Base-by-base conservation (phyloP, 2,797 vertebrate genomes). In the Mus caroli region DNA sequence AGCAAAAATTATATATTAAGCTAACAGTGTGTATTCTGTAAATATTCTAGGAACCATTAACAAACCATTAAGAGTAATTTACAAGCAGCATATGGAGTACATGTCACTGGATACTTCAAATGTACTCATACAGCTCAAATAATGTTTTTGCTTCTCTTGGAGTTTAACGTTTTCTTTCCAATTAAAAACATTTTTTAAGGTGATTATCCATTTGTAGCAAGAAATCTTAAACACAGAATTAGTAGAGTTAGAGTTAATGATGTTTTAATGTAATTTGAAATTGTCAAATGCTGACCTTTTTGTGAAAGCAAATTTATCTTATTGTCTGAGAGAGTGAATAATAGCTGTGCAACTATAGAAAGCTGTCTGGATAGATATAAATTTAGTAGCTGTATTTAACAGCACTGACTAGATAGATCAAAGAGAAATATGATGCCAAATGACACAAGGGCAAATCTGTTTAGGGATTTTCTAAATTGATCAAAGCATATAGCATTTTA, bases 401-500 rank as follows among this genome's bases (percentile, higher is more conserved):
- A 96, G 8, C 8, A 90, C 22, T 28, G 34, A 92, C 10, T 84
- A 90, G 69, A 94, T 94, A 96, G 22, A 86, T 58, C 54, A 82
- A 71, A 37, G 76, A 69, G 80, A 92, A 93, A 94, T 84, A 64
- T 58, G 10, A 46, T 69, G 84, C 89, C 92, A 94, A 87, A 28
- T 31, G 67, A 54, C 67, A 87, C 31, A 37, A 17, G 46, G 34
- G 13, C 6, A 54, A 26, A 85, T n/a, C 17, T 50, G 60, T 88
- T 91, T 87, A 91, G 4, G n/a, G 34, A 94, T 93, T 91, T 94
- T 20, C 22, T 90, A 92, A 84, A 52, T 90, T 91, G 22, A 94
- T 94, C 43, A 94, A 96, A 97, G 67, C 54, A 90, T 91, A 37
- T 26, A 80, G 2, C 73, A 43, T 40, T 92, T 96, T 90, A n/a